A percentile compares a stretch with the other conserved stretches of the same genome.
Conservation (phyloP, 2,113 vertebrate genomes). For the Menidia beryllina region DNA sequence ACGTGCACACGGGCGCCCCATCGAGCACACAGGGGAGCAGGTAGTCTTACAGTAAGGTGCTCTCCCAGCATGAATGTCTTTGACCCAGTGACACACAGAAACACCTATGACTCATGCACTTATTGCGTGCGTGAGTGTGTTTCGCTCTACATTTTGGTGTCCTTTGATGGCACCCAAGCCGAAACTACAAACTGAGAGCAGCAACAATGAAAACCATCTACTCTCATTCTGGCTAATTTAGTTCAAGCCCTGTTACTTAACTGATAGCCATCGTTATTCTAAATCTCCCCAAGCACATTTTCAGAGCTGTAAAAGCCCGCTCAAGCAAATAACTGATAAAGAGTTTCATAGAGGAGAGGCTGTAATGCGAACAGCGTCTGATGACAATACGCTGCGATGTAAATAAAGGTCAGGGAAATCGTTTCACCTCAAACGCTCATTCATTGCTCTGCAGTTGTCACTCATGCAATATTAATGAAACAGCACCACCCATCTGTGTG, state of each 20-base stretch:
- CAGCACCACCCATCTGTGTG: constrained; percentile 20
- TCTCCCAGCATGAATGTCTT: constrained; percentile 45
- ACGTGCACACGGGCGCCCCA: constrained; percentile 14
- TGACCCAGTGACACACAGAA: constrained; percentile 70
- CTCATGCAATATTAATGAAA: constrained; percentile 65
- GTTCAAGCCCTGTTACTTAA: constrained; percentile 5
- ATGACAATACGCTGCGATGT: constrained; percentile 30
- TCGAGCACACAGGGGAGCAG: constrained; percentile 39
- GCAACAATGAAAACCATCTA: not conserved
- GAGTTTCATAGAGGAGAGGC: constrained; percentile 11
- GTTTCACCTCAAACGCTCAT: constrained; percentile 41
- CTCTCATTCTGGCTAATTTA: constrained; percentile 17
- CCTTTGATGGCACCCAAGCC: constrained; percentile 12
- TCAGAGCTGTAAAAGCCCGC: constrained; percentile 18
- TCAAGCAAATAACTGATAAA: constrained; percentile 62
- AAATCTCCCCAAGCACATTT: constrained; percentile 10
- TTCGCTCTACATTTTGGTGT: not conserved
- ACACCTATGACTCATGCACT: constrained; percentile 53
- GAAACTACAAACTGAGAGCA: constrained; percentile 11
- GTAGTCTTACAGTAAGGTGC: constrained; percentile 45
- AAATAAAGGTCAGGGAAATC: constrained; percentile 20
- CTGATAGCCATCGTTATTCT: constrained; percentile 17
- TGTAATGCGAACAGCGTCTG: constrained; percentile 21
- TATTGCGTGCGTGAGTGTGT: not conserved
- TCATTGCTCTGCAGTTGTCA: constrained; percentile 44